These are phyloP conservation scores for Numenius phaeopus DNA, from an alignment of 2,797 vertebrate species.

Conservation along the genomic window DNA sequence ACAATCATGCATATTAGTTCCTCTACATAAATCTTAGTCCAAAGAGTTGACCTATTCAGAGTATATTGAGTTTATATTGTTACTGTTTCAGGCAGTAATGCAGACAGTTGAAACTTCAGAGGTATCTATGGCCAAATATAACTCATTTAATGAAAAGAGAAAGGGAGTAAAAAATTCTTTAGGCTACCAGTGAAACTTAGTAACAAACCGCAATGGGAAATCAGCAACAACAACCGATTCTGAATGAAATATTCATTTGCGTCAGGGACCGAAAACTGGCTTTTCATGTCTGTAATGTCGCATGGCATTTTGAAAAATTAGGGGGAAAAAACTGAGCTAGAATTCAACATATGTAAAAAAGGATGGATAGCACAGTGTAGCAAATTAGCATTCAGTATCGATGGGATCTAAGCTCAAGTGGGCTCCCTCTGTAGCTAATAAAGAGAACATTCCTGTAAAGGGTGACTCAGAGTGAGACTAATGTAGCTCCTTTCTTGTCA, in stretches of 20 bases:
- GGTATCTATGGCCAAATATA: neutral
- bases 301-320: neutral
- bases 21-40: neutral
- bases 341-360: neutral
- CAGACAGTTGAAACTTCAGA: slow-evolving; percentile 8
- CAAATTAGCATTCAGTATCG: neutral
- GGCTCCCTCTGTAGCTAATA: neutral
- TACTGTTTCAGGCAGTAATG: neutral
- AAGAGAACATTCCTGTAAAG: neutral
- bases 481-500: neutral
- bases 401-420: neutral
- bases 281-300: neutral
- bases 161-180: neutral
- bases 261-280: neutral
- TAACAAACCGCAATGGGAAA: neutral
- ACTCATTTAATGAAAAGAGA: neutral
- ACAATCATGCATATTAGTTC: neutral
- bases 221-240: neutral
- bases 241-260: neutral
- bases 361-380: neutral
- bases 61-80: neutral
- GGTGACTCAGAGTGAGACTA: neutral
- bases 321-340: neutral
- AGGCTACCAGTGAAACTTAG: neutral
- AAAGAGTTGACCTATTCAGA: neutral